Evolutionary conservation across 2,113 vertebrate genomes (phyloP).

Genomic region (Dryoscopus gambensis): DNA sequence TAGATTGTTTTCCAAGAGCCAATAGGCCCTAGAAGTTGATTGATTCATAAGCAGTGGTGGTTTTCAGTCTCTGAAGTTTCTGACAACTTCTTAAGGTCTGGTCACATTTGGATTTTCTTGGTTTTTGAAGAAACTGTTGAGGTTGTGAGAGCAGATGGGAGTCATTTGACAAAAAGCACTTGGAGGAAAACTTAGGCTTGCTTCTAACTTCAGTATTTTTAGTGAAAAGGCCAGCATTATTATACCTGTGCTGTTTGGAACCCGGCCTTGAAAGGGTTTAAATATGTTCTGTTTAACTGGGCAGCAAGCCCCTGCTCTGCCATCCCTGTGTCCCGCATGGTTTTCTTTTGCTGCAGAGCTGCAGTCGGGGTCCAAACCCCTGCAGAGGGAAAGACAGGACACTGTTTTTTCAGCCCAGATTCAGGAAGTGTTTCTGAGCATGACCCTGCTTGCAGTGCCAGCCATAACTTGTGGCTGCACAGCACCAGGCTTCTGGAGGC

Average conservation of each 20-base stretch:
- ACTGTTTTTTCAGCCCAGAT: background rate
- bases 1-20: background rate
- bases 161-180: background rate
- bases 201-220: background rate
- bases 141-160: background rate
- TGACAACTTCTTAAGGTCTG: background rate
- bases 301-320: background rate
- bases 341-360: background rate
- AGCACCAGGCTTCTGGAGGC: background rate
- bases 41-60: background rate
- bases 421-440: background rate
- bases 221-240: background rate
- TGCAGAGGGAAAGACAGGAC: background rate
- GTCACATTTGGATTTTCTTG: background rate
- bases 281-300: background rate
- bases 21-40: background rate
- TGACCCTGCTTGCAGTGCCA: background rate
- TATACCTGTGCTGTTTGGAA: background rate
- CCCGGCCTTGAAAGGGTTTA: background rate
- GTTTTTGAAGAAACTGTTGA: background rate
- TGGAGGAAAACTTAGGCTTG: background rate
- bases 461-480: background rate
- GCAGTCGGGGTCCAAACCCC: background rate
- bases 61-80: background rate
- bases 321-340: rapidly evolving